Evolutionary conservation across 2,797 vertebrate species (phyloP).

Genomic region (Florisuga fusca): DNA sequence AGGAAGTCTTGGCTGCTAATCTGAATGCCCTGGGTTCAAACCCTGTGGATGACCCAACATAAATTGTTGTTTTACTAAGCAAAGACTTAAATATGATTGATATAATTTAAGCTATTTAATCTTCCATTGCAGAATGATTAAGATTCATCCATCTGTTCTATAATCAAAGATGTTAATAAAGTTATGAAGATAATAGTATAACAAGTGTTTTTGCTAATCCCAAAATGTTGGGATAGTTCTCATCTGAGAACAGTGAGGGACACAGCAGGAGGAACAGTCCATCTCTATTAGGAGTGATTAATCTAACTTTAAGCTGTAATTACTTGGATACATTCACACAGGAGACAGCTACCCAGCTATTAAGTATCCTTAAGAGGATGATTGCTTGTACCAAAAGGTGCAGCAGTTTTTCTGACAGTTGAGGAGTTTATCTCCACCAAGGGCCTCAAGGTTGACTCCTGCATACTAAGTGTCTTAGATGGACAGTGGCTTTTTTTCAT

Average conservation of each 20-base stretch:
- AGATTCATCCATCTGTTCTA: constrained; percentile 82
- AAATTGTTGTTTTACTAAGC: constrained; percentile 75
- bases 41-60: constrained; percentile 69
- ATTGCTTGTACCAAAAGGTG: constrained; percentile 56
- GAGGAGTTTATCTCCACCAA: constrained; percentile 36
- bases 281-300: constrained; percentile 70
- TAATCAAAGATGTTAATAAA: constrained; percentile 78
- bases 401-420: constrained; percentile 45
- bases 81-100: constrained; percentile 82
- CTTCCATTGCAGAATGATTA: constrained; percentile 81
- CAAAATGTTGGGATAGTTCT: constrained; percentile 66
- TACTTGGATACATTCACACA: constrained; percentile 57
- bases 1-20: constrained; percentile 57
- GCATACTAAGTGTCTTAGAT: neutral
- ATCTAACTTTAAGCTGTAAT: constrained; percentile 71
- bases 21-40: constrained; percentile 46
- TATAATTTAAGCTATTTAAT: constrained; percentile 84
- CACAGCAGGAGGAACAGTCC: constrained; percentile 70
- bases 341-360: constrained; percentile 36
- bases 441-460: neutral
- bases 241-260: constrained; percentile 56
- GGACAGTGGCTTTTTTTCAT: neutral
- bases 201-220: constrained; percentile 64
- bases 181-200: constrained; percentile 73
- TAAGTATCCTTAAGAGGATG: constrained; percentile 70